These are phyloP conservation scores for Novumbra hubbsi DNA, from an alignment of 2,797 vertebrate species.

Conservation along the genomic window DNA sequence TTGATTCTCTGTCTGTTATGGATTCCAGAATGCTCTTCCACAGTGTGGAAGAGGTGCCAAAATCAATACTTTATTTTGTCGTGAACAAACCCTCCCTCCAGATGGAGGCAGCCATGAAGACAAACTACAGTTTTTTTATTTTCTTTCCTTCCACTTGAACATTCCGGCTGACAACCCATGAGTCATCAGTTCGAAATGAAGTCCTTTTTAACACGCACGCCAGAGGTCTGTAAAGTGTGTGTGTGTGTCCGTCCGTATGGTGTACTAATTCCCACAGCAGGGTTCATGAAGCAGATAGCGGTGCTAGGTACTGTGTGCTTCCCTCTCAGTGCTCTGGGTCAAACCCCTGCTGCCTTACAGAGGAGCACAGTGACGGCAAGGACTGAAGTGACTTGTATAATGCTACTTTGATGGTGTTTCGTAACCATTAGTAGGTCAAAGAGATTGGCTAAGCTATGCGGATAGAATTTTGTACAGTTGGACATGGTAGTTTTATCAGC, in stretches of 20 bases:
- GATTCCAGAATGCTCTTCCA: neutral
- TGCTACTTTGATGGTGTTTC: neutral
- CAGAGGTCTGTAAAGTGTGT: too few species aligned
- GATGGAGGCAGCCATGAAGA: neutral
- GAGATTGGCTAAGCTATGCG: neutral
- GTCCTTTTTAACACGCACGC: neutral
- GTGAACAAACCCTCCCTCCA: neutral
- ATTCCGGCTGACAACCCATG: neutral
- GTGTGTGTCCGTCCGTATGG: neutral
- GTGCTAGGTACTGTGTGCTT: neutral
- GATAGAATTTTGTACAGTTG: neutral
- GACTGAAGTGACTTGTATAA: neutral
- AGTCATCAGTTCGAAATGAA: neutral
- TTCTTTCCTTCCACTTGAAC: neutral
- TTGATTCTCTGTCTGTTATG: neutral
- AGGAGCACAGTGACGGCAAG: neutral
- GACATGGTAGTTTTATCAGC: neutral
- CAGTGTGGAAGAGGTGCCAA: neutral
- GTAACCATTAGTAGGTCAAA: neutral
- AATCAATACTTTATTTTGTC: conserved; percentile 8
- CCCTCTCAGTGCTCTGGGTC: neutral
- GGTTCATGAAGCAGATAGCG: neutral
- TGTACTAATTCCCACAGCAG: neutral
- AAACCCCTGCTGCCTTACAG: neutral
- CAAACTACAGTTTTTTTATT: neutral